These are phyloP conservation scores for Nymphalis urticae DNA, from an alignment of 2,888 invertebrate genomes.

Conservation along the genomic window DNA sequence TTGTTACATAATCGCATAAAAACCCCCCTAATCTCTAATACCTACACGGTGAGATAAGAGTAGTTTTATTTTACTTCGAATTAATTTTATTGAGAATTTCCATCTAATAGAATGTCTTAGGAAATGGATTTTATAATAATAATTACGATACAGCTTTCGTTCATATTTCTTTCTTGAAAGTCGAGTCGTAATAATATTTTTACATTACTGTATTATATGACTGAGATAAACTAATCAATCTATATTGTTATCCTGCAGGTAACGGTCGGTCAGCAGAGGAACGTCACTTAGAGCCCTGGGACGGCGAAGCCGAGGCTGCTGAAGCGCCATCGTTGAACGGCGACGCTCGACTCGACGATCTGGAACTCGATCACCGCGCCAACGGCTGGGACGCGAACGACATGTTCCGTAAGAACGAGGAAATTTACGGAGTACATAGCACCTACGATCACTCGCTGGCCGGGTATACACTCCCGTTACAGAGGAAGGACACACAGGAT, in stretches of 20 bases:
- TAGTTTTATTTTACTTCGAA: too few relatives aligned
- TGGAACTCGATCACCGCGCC: slow-evolving; percentile 87
- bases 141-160: too few relatives aligned
- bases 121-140: too few relatives aligned
- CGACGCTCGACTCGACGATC: slow-evolving; percentile 83
- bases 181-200: neutral
- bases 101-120: too few relatives aligned
- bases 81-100: too few relatives aligned
- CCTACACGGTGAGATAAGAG: too few relatives aligned
- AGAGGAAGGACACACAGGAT: slow-evolving; percentile 92
- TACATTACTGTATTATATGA: too few relatives aligned
- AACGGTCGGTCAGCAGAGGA: slow-evolving; percentile 80
- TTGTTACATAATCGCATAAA: too few relatives aligned
- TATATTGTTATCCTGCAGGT: slow-evolving; percentile 46
- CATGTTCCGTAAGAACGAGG: slow-evolving; percentile 97
- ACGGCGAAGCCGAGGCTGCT: slow-evolving; percentile 80
- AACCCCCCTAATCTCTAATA: too few relatives aligned
- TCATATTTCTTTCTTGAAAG: too few relatives aligned
- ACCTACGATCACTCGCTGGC: slow-evolving; percentile 94
- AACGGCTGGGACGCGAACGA: slow-evolving; percentile 99
- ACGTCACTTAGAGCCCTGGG: slow-evolving; percentile 95
- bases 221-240: too few relatives aligned
- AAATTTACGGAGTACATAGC: slow-evolving; percentile 94
- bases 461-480: slow-evolving; percentile 95
- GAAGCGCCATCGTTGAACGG: slow-evolving; percentile 81